These are phyloP conservation scores for Eilema sororculum DNA, from an alignment of 2,888 invertebrate genomes.

Conservation along the genomic window DNA sequence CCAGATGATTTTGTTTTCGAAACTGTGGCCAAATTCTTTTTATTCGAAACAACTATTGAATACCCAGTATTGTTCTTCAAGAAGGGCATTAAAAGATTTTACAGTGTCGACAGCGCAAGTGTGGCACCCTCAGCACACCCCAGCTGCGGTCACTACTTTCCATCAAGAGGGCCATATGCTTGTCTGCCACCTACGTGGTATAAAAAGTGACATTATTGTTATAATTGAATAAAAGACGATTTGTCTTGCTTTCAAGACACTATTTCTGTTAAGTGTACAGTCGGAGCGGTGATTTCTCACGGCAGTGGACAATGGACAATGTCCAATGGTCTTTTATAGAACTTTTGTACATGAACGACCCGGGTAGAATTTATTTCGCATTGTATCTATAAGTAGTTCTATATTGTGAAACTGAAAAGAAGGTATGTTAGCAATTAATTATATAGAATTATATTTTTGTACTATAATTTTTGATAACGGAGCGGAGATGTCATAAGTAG, in stretches of 20 bases:
- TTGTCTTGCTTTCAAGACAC: slow-evolving; percentile 36
- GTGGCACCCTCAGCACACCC: no score
- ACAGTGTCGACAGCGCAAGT: no score
- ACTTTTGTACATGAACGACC: background rate
- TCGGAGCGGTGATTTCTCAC: slow-evolving; percentile 36
- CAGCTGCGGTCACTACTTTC: no score
- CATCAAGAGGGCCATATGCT: no score
- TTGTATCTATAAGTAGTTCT: background rate
- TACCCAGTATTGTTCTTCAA: no score
- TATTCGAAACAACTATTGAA: no score
- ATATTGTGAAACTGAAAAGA: background rate
- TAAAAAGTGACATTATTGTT: slow-evolving; percentile 7
- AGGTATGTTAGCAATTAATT: background rate
- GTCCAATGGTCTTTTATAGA: slow-evolving; percentile 1
- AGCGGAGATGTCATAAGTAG: no score
- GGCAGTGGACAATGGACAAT: slow-evolving; percentile 26
- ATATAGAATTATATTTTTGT: background rate
- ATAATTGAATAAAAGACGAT: slow-evolving; percentile 28
- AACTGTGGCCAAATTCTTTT: no score
- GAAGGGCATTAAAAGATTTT: background rate
- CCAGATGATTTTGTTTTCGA: no score
- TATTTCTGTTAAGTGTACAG: slow-evolving; percentile 24
- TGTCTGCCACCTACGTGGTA: no score
- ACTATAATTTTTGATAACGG: background rate
- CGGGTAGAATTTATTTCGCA: background rate